Evolutionary conservation across 1,140 invertebrate species (phyloP).

Genomic region (Aphaenogaster ashmeadi): DNA sequence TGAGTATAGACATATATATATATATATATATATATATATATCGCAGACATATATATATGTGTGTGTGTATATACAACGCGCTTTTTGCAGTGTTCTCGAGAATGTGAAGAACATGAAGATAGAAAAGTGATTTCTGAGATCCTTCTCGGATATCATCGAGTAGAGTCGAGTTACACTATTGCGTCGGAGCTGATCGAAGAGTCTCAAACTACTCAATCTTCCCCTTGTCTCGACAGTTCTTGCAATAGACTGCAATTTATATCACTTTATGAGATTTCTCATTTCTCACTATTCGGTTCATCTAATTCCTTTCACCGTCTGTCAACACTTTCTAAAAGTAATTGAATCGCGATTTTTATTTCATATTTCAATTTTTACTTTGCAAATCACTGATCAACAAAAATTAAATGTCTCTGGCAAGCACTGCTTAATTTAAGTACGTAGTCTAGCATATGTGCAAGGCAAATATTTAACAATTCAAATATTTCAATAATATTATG

Average conservation of each 20-base stretch:
- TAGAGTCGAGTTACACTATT: constrained; percentile 37
- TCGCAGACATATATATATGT: not conserved
- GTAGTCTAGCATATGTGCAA: not conserved
- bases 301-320: not conserved
- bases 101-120: constrained; percentile 19
- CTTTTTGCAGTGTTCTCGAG: not conserved
- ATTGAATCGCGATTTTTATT: not conserved
- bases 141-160: constrained; percentile 47
- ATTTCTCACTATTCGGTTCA: not conserved
- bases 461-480: not conserved
- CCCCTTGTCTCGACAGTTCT: not conserved
- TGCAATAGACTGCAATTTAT: constrained; percentile 25
- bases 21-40: not conserved
- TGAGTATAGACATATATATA: not conserved
- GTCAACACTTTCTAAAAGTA: not conserved
- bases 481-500: not conserved
- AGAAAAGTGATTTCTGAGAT: constrained; percentile 57
- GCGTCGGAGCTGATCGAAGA: constrained; percentile 13
- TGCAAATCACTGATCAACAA: not conserved
- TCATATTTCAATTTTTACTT: not conserved
- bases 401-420: not conserved
- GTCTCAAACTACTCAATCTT: constrained; percentile 39
- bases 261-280: constrained; percentile 16
- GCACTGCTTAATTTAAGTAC: not conserved
- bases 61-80: not conserved